A percentile compares a stretch with the other conserved stretches of the same genome.
These are phyloP conservation scores for Linnaemya vulpina DNA, from an alignment of 2,888 invertebrate species.

Conservation along the genomic window DNA sequence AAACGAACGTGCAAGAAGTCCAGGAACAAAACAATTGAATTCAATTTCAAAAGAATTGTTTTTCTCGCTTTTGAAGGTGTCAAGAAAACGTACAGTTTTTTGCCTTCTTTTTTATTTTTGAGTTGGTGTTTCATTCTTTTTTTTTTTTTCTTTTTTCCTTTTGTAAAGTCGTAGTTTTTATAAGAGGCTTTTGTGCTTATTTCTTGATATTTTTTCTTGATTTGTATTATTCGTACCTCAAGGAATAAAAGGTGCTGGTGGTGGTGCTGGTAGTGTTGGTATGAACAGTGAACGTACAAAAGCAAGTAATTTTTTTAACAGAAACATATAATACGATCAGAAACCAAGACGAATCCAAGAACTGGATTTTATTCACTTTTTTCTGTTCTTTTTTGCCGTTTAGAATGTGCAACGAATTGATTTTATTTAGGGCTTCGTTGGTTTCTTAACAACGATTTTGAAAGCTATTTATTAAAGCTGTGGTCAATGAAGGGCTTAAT, in stretches of 20 bases:
- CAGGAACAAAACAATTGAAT: slow-evolving; percentile 65
- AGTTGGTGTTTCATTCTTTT: slow-evolving; percentile 33
- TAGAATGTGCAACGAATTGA: slow-evolving; percentile 64
- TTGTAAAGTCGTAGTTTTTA: slow-evolving; percentile 40
- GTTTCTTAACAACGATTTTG: slow-evolving; percentile 17
- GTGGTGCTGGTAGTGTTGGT: neutral
- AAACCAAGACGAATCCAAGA: slow-evolving; percentile 63
- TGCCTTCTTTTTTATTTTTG: slow-evolving; percentile 16
- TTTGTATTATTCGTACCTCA: slow-evolving; percentile 47
- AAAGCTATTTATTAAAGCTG: slow-evolving; percentile 49
- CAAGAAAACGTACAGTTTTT: slow-evolving; percentile 68
- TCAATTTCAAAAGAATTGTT: slow-evolving; percentile 66
- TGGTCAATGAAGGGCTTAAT: slow-evolving; percentile 28
- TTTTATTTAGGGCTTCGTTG: slow-evolving; percentile 59
- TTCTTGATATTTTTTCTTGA: slow-evolving; percentile 29
- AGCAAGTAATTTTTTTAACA: neutral
- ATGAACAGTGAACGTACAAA: slow-evolving; percentile 40
- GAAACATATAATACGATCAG: slow-evolving; percentile 25
- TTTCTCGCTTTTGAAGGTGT: slow-evolving; percentile 66
- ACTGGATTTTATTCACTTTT: slow-evolving; percentile 58
- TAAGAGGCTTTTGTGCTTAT: slow-evolving; percentile 64
- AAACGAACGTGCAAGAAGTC: slow-evolving; percentile 31
- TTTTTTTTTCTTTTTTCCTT: too few relatives aligned
- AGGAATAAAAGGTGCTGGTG: slow-evolving; percentile 39
- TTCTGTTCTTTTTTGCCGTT: slow-evolving; percentile 19